A percentile compares a stretch with the other conserved stretches of the same genome.
Evolutionary conservation across 2,888 invertebrate species (phyloP).

Genomic region (Eudemis profundana): DNA sequence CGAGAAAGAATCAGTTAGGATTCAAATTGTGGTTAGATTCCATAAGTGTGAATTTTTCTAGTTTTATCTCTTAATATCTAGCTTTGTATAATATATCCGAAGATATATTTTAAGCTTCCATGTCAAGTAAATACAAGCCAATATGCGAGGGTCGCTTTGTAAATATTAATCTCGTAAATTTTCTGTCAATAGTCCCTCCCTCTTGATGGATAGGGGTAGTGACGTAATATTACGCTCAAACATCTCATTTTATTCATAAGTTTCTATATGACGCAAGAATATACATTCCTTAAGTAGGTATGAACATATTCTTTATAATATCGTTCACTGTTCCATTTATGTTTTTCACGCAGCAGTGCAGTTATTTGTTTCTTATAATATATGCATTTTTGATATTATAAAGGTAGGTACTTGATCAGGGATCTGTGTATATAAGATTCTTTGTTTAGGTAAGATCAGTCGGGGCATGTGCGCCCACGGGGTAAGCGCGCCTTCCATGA

Average conservation of each 20-base stretch:
- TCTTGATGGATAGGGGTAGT: conserved; percentile 44
- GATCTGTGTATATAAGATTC: too few relatives aligned
- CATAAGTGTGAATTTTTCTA: background rate
- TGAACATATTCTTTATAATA: background rate
- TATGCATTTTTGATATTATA: background rate
- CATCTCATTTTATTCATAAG: conserved; percentile 38
- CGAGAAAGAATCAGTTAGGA: too few relatives aligned
- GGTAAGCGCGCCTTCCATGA: too few relatives aligned
- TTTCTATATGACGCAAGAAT: background rate
- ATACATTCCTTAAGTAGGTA: conserved; percentile 2
- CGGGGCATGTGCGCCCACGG: too few relatives aligned
- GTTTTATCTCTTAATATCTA: background rate
- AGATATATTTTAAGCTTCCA: conserved; percentile 8
- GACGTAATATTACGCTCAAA: conserved; percentile 28
- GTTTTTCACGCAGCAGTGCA: background rate
- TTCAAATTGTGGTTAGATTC: too few relatives aligned
- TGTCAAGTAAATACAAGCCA: conserved; percentile 23
- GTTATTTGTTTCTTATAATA: background rate
- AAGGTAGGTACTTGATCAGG: too few relatives aligned
- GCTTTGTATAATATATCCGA: background rate
- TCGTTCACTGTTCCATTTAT: background rate
- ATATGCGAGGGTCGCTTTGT: conserved; percentile 36
- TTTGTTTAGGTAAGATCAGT: too few relatives aligned
- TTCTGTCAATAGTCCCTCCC: conserved; percentile 44
- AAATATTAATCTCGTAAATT: conserved; percentile 46